Percentiles rank a stretch among this genome's conserved stretches.
Conservation (phyloP, 2,113 vertebrate genomes). For the Leucopsar rothschildi region DNA sequence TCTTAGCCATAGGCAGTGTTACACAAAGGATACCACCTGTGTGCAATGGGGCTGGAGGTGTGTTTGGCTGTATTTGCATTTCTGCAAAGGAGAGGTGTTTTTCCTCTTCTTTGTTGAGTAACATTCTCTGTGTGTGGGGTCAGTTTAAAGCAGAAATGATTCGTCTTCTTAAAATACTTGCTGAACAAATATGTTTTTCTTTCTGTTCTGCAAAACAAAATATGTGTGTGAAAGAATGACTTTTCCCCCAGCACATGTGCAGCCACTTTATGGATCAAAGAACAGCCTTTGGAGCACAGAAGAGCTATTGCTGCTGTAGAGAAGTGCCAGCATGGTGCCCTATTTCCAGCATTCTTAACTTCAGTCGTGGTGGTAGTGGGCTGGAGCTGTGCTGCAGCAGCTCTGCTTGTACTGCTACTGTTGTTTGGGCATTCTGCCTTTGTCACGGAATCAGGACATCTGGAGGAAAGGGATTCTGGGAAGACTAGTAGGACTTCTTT, state of each 20-base stretch:
- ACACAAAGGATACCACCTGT: neutral
- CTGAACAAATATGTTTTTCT: neutral
- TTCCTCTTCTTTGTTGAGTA: neutral
- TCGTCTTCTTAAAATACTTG: neutral
- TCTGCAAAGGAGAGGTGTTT: neutral
- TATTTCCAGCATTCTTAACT: neutral
- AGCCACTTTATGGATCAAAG: neutral
- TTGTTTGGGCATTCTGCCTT: neutral
- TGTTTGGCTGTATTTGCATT: neutral
- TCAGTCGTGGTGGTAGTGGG: neutral
- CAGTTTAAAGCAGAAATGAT: neutral
- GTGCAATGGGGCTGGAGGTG: neutral
- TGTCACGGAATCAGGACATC: neutral
- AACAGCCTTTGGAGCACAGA: neutral
- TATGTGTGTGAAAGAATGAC: neutral
- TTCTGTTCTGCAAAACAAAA: neutral
- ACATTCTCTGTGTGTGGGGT: neutral
- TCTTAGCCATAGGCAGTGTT: neutral
- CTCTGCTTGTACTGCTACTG: neutral
- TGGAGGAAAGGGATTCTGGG: neutral
- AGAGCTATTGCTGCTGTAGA: neutral
- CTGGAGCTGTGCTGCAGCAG: neutral
- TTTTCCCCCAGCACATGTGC: neutral
- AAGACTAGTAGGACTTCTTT: neutral
- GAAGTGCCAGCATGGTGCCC: neutral